These are phyloP conservation scores for Herminia tarsipennalis DNA, from an alignment of 2,888 invertebrate genomes.

Conservation along the genomic window DNA sequence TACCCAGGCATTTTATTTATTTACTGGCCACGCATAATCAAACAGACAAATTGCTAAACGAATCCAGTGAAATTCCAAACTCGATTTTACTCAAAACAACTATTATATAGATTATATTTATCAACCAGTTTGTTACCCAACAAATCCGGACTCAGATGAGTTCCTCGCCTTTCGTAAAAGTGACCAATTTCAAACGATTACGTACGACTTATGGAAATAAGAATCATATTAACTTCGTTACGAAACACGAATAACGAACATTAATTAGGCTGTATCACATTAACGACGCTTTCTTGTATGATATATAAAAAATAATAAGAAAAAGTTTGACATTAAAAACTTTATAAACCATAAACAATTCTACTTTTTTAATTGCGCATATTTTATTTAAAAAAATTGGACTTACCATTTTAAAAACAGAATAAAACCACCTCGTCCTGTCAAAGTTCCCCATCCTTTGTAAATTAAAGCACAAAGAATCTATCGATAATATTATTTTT, in stretches of 20 bases:
- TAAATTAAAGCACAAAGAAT: slow-evolving; percentile 58
- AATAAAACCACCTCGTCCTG: slow-evolving; percentile 61
- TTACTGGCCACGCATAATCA: slow-evolving; percentile 15
- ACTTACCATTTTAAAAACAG: slow-evolving; percentile 77
- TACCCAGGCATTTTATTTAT: slow-evolving; percentile 7
- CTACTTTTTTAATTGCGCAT: no score
- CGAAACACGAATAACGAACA: slow-evolving; percentile 38
- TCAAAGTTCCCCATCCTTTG: slow-evolving; percentile 74
- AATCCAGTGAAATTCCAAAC: slow-evolving; percentile 64
- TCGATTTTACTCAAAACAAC: slow-evolving; percentile 48
- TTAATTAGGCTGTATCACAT: slow-evolving; percentile 33
- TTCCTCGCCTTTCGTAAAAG: slow-evolving; percentile 50
- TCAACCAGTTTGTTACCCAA: slow-evolving; percentile 71
- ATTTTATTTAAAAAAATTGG: slow-evolving; percentile 17
- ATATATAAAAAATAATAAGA: slow-evolving; percentile 22
- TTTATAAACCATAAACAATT: not conserved
- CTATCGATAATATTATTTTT: slow-evolving; percentile 53
- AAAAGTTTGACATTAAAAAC: slow-evolving; percentile 8
- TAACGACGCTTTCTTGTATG: slow-evolving; percentile 23
- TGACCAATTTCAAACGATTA: slow-evolving; percentile 47
- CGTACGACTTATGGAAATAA: slow-evolving; percentile 51
- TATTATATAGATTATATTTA: slow-evolving; percentile 52
- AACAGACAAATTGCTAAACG: slow-evolving; percentile 55
- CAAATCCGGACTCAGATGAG: slow-evolving; percentile 47
- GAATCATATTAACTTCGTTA: slow-evolving; percentile 41